Percentiles rank a stretch among this genome's conserved stretches.
Evolutionary conservation across 35 echinoderm and acorn worm species (phyloP).

Genomic region (Heliocidaris tuberculata): DNA sequence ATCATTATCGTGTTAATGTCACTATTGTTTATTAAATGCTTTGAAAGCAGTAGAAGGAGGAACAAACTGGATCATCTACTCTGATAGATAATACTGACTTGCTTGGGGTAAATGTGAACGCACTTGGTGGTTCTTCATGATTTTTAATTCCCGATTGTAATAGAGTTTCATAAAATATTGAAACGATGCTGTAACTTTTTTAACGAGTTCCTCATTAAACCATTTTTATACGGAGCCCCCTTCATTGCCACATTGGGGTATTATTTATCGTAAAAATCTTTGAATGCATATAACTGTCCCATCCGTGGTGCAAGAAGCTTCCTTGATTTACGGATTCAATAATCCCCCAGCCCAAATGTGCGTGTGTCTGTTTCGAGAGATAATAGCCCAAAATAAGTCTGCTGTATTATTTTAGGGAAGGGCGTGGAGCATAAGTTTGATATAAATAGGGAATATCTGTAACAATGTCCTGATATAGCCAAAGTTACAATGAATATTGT

Average conservation of each 20-base stretch:
- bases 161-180: slow-evolving; percentile 37
- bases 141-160: slow-evolving; percentile 38
- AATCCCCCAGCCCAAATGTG: background rate
- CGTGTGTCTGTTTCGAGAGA: background rate
- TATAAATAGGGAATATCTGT: too few species aligned
- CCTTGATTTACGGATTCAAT: slow-evolving; percentile 3
- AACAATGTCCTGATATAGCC: background rate
- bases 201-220: slow-evolving; percentile 35
- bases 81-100: background rate
- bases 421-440: background rate
- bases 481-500: background rate
- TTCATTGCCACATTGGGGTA: background rate
- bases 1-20: too few species aligned
- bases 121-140: background rate
- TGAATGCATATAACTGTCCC: slow-evolving; percentile 1
- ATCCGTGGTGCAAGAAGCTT: background rate
- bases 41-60: too few species aligned
- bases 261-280: background rate
- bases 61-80: too few species aligned
- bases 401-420: background rate
- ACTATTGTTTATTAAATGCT: too few species aligned
- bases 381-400: background rate
- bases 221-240: background rate
- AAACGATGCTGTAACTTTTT: slow-evolving; percentile 53
- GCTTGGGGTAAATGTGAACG: background rate